A percentile compares a stretch with the other conserved stretches of the same genome.
Evolutionary conservation across 2,888 invertebrate genomes (phyloP).

Genomic region (Kuschelorhynchus macadamiae): DNA sequence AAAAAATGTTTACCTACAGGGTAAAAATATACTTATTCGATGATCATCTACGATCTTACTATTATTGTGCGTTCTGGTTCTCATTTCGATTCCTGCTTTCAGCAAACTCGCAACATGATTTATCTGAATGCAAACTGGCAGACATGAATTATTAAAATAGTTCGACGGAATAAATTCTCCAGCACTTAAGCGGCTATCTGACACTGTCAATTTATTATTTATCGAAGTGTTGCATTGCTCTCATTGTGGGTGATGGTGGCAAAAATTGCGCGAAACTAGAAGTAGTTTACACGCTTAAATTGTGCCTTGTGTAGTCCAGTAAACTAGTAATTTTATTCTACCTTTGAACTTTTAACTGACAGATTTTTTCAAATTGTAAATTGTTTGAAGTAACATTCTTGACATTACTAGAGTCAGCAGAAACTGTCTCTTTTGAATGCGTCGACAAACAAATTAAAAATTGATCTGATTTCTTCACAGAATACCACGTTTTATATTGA

Average conservation of each 20-base stretch:
- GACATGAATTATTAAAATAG: constrained; percentile 47
- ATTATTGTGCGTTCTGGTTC: constrained; percentile 5
- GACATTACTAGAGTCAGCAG: too few relatives aligned
- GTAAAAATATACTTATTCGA: too few relatives aligned
- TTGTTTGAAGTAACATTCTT: too few relatives aligned
- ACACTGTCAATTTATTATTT: constrained; percentile 45
- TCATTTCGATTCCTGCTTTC: constrained; percentile 22
- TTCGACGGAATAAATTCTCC: constrained; percentile 38
- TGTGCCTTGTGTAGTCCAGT: constrained; percentile 11
- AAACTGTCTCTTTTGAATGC: too few relatives aligned
- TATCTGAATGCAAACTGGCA: constrained; percentile 27
- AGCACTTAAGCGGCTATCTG: constrained; percentile 45
- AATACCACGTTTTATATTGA: too few relatives aligned
- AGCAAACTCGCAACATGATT: constrained; percentile 36
- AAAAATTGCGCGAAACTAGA: constrained; percentile 20
- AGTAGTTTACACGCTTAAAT: constrained; percentile 24
- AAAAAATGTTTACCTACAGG: too few relatives aligned
- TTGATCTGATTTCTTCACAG: too few relatives aligned
- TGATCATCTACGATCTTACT: neutral
- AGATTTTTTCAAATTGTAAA: too few relatives aligned
- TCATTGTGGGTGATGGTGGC: constrained; percentile 39
- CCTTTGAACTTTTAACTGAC: neutral
- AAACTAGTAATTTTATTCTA: neutral
- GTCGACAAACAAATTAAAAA: too few relatives aligned
- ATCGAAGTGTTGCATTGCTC: constrained; percentile 36